phyloP scores from a whole-genome alignment of 1,140 invertebrate species.

The Drosophila ficusphila region DNA sequence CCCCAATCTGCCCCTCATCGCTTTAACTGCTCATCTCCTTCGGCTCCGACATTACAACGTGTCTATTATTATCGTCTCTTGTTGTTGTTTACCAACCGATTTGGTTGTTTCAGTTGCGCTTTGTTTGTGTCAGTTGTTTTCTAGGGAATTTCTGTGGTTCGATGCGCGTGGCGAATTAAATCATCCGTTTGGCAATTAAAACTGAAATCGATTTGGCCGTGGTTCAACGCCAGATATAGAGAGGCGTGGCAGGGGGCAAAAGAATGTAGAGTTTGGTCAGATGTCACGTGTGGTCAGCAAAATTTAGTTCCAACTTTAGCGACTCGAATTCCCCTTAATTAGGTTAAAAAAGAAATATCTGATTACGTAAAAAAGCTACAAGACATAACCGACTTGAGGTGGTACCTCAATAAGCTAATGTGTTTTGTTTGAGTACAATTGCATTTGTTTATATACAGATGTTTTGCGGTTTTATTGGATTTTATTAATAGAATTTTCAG shows the following conservation, averaged over 20 bases:
- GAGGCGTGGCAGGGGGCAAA: neutral
- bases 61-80: slow-evolving; percentile 24
- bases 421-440: neutral
- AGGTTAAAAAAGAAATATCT: neutral
- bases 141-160: slow-evolving; percentile 2
- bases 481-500: slow-evolving; percentile 10
- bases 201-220: slow-evolving; percentile 34
- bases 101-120: slow-evolving; percentile 13
- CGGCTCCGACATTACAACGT: slow-evolving; percentile 12
- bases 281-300: slow-evolving; percentile 32
- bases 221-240: neutral
- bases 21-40: neutral
- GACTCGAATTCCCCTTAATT: neutral
- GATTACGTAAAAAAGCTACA: neutral
- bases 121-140: slow-evolving; percentile 22
- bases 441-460: neutral
- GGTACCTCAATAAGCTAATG: neutral
- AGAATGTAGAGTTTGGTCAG: neutral
- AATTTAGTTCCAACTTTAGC: neutral
- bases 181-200: slow-evolving; percentile 48
- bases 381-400: neutral
- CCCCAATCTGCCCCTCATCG: neutral
- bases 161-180: slow-evolving; percentile 31
- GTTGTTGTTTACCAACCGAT: slow-evolving; percentile 24
- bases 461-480: neutral